Percentiles rank a stretch among this genome's conserved stretches.
Evolutionary conservation across 2,797 vertebrate species (phyloP).

Genomic region (Florisuga fusca): DNA sequence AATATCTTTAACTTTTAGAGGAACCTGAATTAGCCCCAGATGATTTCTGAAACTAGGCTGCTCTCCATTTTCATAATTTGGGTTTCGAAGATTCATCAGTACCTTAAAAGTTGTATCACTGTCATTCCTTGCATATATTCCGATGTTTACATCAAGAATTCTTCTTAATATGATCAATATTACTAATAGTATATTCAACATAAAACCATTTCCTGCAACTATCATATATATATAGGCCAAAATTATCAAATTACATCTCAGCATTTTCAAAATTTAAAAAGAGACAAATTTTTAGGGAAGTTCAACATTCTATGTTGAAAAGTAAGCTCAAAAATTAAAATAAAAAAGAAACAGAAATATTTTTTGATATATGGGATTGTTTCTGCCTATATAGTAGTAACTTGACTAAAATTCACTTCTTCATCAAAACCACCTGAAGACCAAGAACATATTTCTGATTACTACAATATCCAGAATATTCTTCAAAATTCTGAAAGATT

Average conservation of each 20-base stretch:
- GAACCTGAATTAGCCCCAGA: conserved; percentile 94
- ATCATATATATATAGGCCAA: neutral
- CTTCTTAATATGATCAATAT: neutral
- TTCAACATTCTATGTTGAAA: neutral
- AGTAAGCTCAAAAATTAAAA: neutral
- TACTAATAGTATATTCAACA: neutral
- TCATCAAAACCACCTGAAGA: neutral
- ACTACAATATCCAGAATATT: neutral
- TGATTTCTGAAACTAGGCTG: conserved; percentile 87
- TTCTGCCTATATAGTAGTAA: neutral
- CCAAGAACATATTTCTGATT: neutral
- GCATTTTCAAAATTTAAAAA: neutral
- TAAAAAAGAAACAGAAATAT: neutral
- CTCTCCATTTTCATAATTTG: conserved; percentile 91
- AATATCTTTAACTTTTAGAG: conserved; percentile 90
- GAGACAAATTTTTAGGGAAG: neutral
- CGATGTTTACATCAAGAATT: neutral
- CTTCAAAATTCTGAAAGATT: neutral
- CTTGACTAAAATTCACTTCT: neutral
- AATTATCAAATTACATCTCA: neutral
- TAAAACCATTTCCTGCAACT: neutral
- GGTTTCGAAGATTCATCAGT: conserved; percentile 91
- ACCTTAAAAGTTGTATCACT: conserved; percentile 82
- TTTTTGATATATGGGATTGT: neutral
- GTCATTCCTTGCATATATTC: conserved; percentile 27